Conservation (phyloP, 1,140 invertebrate genomes). For the Drosophila repleta region DNA sequence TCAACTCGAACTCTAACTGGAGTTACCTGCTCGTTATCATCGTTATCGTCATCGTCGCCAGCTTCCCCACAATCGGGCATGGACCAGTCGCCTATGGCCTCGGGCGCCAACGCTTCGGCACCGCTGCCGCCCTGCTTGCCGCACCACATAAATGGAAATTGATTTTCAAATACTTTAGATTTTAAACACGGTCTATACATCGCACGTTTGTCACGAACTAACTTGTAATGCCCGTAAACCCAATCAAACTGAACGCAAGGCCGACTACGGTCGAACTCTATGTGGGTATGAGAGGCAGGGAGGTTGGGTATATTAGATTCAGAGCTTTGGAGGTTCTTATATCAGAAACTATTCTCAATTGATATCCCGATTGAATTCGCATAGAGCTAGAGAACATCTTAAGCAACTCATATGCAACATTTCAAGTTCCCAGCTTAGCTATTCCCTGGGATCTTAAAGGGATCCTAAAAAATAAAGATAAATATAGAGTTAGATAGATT, state of each 20-base stretch:
- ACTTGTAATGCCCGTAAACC: neutral
- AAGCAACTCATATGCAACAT: too few species aligned
- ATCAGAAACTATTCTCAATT: too few species aligned
- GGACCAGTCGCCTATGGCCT: constrained; percentile 5
- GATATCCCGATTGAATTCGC: too few species aligned
- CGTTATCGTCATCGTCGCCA: neutral
- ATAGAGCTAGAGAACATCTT: too few species aligned
- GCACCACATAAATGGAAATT: constrained; percentile 27
- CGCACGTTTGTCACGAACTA: constrained; percentile 3
- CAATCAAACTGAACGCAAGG: neutral
- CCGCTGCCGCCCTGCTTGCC: constrained; percentile 5
- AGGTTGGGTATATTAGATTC: too few species aligned
- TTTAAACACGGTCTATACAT: constrained; percentile 30
- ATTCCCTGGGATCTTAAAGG: too few species aligned
- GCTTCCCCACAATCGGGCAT: neutral
- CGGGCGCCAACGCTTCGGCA: neutral
- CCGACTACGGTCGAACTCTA: constrained; percentile 8
- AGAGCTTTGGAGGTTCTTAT: too few species aligned
- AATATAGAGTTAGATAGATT: too few species aligned
- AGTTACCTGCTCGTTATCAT: constrained; percentile 10
- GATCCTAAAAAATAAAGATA: too few species aligned
- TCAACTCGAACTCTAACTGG: neutral
- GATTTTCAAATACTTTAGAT: constrained; percentile 38
- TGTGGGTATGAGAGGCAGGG: too few species aligned
- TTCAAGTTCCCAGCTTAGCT: too few species aligned